phyloP scores from a whole-genome alignment of 2,888 invertebrate species.

The Ophion slaviceki region DNA sequence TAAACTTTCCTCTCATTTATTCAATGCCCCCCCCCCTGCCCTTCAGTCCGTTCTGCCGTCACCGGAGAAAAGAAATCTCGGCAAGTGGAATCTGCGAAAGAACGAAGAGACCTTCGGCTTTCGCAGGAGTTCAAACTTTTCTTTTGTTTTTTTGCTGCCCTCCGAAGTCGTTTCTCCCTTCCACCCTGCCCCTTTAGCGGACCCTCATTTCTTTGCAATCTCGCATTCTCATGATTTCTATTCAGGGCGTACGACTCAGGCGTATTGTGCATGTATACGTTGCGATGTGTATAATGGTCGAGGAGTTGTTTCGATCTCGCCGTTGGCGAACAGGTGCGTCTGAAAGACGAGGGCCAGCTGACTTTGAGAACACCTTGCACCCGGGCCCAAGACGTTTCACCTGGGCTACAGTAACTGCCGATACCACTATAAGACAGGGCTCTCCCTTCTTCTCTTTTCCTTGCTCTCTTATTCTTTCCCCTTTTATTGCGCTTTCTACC shows the following conservation, averaged over 20 bases:
- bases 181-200: too few species aligned
- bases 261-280: conserved; percentile 23
- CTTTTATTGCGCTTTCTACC: conserved; percentile 40
- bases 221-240: conserved; percentile 52
- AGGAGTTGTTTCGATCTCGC: conserved; percentile 54
- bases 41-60: too few species aligned
- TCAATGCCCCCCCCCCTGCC: too few species aligned
- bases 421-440: conserved; percentile 54
- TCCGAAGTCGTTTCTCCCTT: too few species aligned
- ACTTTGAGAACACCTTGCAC: conserved; percentile 76
- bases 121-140: neutral
- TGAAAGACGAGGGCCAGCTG: conserved; percentile 75
- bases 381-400: conserved; percentile 59
- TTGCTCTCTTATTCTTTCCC: neutral
- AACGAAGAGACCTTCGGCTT: neutral
- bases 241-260: conserved; percentile 15
- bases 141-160: neutral
- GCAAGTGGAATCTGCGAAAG: neutral
- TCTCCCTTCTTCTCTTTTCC: neutral
- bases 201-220: conserved; percentile 10
- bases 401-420: conserved; percentile 63
- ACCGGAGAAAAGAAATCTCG: too few species aligned
- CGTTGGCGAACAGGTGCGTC: conserved; percentile 75
- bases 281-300: conserved; percentile 59
- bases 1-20: too few species aligned